phyloP scores from a whole-genome alignment of 2,888 invertebrate genomes.

The Metellina segmentata region DNA sequence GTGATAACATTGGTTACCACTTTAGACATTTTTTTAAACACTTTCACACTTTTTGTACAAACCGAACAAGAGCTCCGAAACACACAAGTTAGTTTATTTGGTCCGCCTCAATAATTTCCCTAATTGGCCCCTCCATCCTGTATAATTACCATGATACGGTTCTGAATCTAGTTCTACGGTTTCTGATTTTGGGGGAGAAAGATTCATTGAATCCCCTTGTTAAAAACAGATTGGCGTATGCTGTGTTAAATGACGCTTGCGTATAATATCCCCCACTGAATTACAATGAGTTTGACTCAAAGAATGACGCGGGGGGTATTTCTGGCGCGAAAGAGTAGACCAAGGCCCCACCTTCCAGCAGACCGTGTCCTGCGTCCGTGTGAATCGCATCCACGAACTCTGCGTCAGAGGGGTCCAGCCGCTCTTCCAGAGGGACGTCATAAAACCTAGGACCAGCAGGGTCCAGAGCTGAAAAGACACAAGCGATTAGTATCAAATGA shows the following conservation, averaged over 20 bases:
- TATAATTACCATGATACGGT: too few relatives aligned
- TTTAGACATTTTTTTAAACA: too few relatives aligned
- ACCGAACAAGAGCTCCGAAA: too few relatives aligned
- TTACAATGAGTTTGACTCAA: background rate
- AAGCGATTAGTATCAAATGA: background rate
- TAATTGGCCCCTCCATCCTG: too few relatives aligned
- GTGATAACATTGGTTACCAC: too few relatives aligned
- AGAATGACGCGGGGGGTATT: too few relatives aligned
- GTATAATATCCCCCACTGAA: background rate
- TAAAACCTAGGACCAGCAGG: slow-evolving; percentile 77
- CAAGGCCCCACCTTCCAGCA: slow-evolving; percentile 52
- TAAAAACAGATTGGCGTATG: background rate
- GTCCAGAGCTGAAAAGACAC: slow-evolving; percentile 76
- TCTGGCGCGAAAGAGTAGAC: background rate
- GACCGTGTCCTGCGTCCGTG: slow-evolving; percentile 64
- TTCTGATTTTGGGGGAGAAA: too few relatives aligned
- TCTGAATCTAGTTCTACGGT: too few relatives aligned
- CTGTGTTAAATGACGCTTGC: background rate
- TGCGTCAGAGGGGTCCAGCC: slow-evolving; percentile 73
- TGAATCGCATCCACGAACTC: slow-evolving; percentile 77
- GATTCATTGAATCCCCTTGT: background rate
- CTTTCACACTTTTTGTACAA: too few relatives aligned
- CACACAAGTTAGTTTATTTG: too few relatives aligned
- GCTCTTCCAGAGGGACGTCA: slow-evolving; percentile 55
- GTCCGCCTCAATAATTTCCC: too few relatives aligned